Evolutionary conservation across 2,797 vertebrate species (phyloP).

Genomic region (Phataginus tricuspis): DNA sequence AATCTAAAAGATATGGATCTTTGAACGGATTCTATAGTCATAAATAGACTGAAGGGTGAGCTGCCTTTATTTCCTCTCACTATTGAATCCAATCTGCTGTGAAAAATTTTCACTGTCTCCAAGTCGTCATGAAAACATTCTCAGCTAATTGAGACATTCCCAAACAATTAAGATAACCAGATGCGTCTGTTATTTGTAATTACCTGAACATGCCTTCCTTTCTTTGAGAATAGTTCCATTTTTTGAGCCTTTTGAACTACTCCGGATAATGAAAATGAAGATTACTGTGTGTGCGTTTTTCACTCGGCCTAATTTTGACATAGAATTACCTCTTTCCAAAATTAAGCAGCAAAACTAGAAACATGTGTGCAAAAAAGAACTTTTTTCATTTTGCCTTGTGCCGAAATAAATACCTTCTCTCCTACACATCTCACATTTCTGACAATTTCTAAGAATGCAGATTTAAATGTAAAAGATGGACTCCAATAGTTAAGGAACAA

Average conservation of each 20-base stretch:
- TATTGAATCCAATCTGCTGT: constrained; percentile 85
- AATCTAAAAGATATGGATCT: constrained; percentile 40
- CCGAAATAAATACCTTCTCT: constrained; percentile 61
- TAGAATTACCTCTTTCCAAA: constrained; percentile 83
- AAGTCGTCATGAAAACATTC: constrained; percentile 87
- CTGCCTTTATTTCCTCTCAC: constrained; percentile 84
- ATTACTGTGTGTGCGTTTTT: constrained; percentile 86
- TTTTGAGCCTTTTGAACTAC: constrained; percentile 87
- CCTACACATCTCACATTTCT: constrained; percentile 67
- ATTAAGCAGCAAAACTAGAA: constrained; percentile 82
- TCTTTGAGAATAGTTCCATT: constrained; percentile 85
- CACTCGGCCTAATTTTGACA: constrained; percentile 81
- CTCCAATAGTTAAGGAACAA: constrained; percentile 56
- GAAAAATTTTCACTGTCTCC: constrained; percentile 87
- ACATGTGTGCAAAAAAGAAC: constrained; percentile 68
- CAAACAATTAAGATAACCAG: constrained; percentile 90
- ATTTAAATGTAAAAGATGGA: constrained; percentile 69
- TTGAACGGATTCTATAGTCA: constrained; percentile 75
- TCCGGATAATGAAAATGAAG: constrained; percentile 87
- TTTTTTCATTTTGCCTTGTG: constrained; percentile 62
- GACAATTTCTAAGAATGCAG: constrained; percentile 63
- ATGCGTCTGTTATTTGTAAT: constrained; percentile 90
- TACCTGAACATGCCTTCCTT: constrained; percentile 88
- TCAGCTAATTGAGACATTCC: constrained; percentile 88
- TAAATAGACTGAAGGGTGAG: constrained; percentile 77